phyloP scores from a whole-genome alignment of 2,113 vertebrate species.

The Addax nasomaculatus region DNA sequence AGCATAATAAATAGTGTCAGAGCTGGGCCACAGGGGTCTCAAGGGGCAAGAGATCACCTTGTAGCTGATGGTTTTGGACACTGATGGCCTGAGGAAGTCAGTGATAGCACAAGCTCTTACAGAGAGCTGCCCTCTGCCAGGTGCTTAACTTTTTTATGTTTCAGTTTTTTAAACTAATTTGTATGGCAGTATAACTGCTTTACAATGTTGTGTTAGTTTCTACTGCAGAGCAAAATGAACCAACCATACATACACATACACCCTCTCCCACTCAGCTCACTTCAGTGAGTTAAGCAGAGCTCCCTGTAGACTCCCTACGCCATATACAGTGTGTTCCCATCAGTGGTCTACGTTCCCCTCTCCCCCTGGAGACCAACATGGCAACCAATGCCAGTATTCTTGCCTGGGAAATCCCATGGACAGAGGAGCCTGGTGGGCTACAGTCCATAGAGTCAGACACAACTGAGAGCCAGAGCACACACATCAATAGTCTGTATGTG shows the following conservation, averaged over 20 bases:
- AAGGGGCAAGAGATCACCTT: not conserved
- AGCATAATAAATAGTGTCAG: not conserved
- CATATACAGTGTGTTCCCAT: not conserved
- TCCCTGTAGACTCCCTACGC: not conserved
- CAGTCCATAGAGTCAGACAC: not conserved
- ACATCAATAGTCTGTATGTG: not conserved
- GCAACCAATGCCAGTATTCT: not conserved
- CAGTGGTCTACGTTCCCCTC: not conserved
- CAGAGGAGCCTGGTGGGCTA: not conserved
- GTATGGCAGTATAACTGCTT: not conserved
- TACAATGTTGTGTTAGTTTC: not conserved
- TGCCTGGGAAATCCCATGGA: not conserved
- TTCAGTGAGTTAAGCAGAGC: not conserved
- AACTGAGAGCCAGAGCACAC: not conserved
- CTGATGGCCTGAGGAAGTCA: not conserved
- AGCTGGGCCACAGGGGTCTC: not conserved
- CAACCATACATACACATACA: not conserved
- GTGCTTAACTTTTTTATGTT: not conserved
- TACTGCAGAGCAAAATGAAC: not conserved
- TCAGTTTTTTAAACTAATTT: not conserved
- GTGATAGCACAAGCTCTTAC: rapidly evolving
- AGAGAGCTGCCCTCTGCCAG: not conserved
- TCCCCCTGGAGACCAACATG: not conserved
- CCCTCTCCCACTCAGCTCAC: not conserved
- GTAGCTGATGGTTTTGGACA: not conserved